A percentile compares a stretch with the other conserved stretches of the same genome.
Evolutionary conservation across 2,113 vertebrate genomes (phyloP).

Genomic region (Tupaia chinensis): DNA sequence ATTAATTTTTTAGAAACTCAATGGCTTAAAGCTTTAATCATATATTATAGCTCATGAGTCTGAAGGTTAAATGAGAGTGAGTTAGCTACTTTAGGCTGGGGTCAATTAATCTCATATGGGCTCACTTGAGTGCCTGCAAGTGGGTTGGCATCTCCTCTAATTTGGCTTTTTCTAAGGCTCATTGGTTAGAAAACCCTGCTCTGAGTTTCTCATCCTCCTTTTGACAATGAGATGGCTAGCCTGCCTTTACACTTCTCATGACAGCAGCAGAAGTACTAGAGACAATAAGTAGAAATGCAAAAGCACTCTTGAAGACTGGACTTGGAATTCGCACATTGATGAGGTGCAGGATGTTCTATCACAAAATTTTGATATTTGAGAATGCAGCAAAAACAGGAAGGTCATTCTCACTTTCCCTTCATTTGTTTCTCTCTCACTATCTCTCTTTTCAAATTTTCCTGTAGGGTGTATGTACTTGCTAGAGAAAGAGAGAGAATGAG

Average conservation of each 20-base stretch:
- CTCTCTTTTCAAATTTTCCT: no score
- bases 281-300: background rate
- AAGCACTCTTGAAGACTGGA: background rate
- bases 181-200: background rate
- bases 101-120: background rate
- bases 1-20: background rate
- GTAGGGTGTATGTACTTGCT: no score
- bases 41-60: background rate
- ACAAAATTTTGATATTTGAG: background rate
- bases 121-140: background rate
- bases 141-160: background rate
- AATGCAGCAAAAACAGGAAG: background rate
- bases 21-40: background rate
- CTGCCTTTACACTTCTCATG: background rate
- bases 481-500: no score
- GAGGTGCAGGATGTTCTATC: background rate
- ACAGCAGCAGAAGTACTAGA: background rate
- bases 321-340: background rate
- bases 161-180: background rate
- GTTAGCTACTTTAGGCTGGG: background rate
- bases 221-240: background rate
- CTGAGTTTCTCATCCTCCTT: background rate
- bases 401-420: background rate
- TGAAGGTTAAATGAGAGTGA: background rate
- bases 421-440: background rate